Percentiles rank a stretch among this genome's conserved stretches.
Conservation (phyloP, 2,797 vertebrate species). For the Poliocrania exsul region DNA sequence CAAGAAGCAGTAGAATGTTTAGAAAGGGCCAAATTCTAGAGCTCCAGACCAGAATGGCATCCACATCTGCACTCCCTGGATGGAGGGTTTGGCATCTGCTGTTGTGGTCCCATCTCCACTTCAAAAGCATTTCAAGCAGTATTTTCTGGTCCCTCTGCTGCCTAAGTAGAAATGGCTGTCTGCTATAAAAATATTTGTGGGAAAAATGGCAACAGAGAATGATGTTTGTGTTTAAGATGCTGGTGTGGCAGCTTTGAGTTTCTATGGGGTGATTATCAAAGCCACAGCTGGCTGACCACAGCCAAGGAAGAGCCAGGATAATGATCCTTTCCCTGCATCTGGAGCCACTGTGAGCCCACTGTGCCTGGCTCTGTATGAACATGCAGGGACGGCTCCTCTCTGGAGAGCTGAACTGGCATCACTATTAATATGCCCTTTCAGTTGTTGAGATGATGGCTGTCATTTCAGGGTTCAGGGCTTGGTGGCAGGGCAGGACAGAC, state of each 20-base stretch:
- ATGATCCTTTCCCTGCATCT: background rate
- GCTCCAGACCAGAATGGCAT: background rate
- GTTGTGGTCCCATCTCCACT: background rate
- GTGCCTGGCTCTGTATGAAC: background rate
- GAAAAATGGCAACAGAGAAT: background rate
- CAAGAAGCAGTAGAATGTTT: background rate
- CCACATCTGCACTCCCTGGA: background rate
- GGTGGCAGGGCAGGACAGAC: background rate
- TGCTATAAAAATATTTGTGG: constrained; percentile 7
- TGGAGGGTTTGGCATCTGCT: background rate
- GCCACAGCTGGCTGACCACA: background rate
- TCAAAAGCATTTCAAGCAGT: constrained; percentile 3
- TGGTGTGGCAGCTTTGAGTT: constrained; percentile 17
- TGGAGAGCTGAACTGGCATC: background rate
- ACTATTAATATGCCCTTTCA: background rate
- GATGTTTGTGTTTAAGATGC: constrained; percentile 7
- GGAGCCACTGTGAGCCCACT: background rate
- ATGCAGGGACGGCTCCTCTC: background rate
- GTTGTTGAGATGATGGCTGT: background rate
- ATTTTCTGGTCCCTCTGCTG: constrained; percentile 26
- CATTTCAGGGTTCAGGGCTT: background rate
- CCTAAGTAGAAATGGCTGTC: constrained; percentile 37
- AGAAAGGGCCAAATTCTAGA: background rate
- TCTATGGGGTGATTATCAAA: background rate
- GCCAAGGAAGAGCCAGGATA: background rate